Base-by-base conservation (phyloP, 2,113 vertebrate genomes). In the Arvicanthis niloticus region DNA sequence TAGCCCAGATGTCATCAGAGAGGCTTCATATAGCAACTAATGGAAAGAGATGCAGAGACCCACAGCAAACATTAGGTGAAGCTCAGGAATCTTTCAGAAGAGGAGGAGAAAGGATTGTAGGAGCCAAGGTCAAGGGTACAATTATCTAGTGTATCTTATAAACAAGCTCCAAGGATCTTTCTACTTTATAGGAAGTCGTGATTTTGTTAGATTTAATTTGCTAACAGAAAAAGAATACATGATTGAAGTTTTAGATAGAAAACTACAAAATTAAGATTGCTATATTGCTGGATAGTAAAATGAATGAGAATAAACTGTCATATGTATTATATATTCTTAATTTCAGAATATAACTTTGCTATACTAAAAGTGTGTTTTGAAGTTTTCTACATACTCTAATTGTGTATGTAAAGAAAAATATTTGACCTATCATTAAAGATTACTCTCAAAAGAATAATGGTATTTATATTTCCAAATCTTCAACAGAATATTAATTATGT, bases 401-500 rank as follows among this genome's bases (percentile, higher is more conserved):
- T 78, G 3, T 75, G 53, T 91, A 81, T 73, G 5, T 81, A 97
- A 70, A 34, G 86, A 81, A 1, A 91, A 96, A 72, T 40, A 82
- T 80, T 62, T 37, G 26, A 8, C 34, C 19, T 78, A 45, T 45
- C 16, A 2, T 96, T 87, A 75, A 82, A 89, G 73, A 93, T 51
- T 85, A 84, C 24, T 89, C 22, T 96, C 42, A 92, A 75, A 95
- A 97, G 81, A 87, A 97, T 89, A 96, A 95, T 97, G 56, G 8
- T 95, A 88, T 97, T 96, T 97, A 91, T 51, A 62, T 92, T 97
- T 89, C 51, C 42, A 96, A 92, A 89, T 91, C 15, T 75, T 80
- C 77, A 85, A 93, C 72, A 16, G 73, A 92, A 92, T 94, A 96
- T 95, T 97, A 97, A 96, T 92, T 97, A 84, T 19, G 60, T 91